phyloP scores from a whole-genome alignment of 2,797 vertebrate species.

The Bradypus variegatus region DNA sequence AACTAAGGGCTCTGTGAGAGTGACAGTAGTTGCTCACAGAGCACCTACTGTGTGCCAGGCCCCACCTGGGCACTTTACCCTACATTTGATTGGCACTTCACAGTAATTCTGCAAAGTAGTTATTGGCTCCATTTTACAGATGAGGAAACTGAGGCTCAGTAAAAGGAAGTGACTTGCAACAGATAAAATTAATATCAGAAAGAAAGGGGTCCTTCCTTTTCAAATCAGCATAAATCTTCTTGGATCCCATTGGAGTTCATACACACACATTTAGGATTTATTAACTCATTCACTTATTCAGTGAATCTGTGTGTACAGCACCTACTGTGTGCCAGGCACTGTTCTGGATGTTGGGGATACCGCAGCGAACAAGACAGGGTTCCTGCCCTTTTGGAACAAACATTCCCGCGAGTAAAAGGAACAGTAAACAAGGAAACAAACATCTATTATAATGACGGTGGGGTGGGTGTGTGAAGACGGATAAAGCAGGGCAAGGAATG shows the following conservation, averaged over 20 bases:
- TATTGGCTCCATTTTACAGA: constrained; percentile 9
- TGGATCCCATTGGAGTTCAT: not conserved
- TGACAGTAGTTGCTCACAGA: not conserved
- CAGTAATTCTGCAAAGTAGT: not conserved
- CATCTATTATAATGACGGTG: not conserved
- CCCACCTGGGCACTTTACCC: not conserved
- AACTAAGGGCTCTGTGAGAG: not conserved
- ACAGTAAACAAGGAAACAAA: not conserved
- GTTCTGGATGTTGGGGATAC: not conserved
- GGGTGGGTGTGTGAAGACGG: not conserved
- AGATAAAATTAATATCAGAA: not conserved
- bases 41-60: not conserved
- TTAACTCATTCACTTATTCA: not conserved
- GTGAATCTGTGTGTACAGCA: not conserved
- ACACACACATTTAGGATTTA: not conserved
- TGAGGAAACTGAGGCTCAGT: constrained; percentile 1
- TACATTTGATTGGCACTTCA: not conserved
- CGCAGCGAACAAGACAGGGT: not conserved
- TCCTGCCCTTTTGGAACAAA: not conserved
- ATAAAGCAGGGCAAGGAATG: not conserved
- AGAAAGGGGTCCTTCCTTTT: not conserved
- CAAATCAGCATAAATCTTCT: not conserved
- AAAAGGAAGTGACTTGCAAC: not conserved
- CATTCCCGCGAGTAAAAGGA: not conserved
- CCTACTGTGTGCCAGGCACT: not conserved